phyloP scores from a whole-genome alignment of 2,797 vertebrate species.

The Pseudomugil tenellus region DNA sequence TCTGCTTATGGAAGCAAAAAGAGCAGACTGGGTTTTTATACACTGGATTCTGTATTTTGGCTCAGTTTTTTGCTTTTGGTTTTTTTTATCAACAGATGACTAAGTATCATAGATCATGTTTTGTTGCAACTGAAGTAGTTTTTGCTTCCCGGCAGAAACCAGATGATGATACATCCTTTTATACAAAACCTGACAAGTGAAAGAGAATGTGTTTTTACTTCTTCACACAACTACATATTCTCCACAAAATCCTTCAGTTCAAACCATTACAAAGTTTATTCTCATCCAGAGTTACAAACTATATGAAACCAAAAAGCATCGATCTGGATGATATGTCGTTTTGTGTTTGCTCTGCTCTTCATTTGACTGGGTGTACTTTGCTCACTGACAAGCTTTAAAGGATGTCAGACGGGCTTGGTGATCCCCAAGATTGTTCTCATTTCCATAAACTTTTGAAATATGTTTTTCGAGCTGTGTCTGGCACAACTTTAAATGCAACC shows the following conservation, averaged over 20 bases:
- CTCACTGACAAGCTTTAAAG: conserved; percentile 31
- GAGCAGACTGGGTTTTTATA: neutral
- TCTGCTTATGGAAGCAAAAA: neutral
- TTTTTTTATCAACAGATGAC: neutral
- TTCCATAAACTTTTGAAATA: conserved; percentile 61
- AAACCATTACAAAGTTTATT: neutral
- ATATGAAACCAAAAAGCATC: conserved; percentile 24
- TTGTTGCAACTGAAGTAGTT: neutral
- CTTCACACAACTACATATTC: neutral
- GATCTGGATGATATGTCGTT: conserved; percentile 2
- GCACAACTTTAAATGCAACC: neutral
- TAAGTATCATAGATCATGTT: neutral
- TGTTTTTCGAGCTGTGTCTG: conserved; percentile 48
- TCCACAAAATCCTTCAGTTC: conserved; percentile 9
- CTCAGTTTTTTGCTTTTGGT: no score
- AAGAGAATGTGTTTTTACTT: neutral
- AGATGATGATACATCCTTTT: neutral
- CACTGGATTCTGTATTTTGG: neutral
- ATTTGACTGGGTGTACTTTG: conserved; percentile 19
- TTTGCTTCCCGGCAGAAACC: neutral
- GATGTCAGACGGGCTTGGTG: conserved; percentile 20
- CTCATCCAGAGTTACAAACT: neutral
- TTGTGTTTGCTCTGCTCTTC: neutral
- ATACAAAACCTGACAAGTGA: neutral
- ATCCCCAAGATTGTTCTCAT: conserved; percentile 49